Base-by-base conservation (phyloP, 2,888 invertebrate species). In the Trissoscelio sp. region DNA sequence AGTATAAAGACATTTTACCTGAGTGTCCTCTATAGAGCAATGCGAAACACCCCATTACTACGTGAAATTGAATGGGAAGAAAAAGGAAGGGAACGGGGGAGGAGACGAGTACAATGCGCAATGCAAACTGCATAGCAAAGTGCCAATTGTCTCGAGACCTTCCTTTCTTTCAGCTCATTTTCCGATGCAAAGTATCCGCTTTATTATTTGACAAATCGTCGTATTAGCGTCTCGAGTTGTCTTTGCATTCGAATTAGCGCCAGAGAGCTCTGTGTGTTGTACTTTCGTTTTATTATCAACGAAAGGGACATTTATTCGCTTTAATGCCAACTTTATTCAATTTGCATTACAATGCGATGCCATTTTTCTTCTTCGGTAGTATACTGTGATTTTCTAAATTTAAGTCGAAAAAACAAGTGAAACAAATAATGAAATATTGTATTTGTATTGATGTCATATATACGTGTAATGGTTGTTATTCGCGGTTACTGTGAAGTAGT, bases 141-240 rank as follows among this genome's bases (percentile, higher is more conserved):
- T 78, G 78, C 70, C 78, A 70, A 72, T 72, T 72, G 79, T 72
- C 72, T 72, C 66, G 66, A 51, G 55, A 58, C 70, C 79, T 81
- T 62, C 60, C 51, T 55, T 64, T 64, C 24, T 62, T 69, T 55
- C 34, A n/a, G 48, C 70, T 69, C 57, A 58, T 79, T 79, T 79
- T 51, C 74, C 74, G 66, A 74, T 74, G 75, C 67, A 62, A 75
- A 79, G 75, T 75, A 82, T 75, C 75, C 42, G 67, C 66, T 82
- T 79, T 70, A 79, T 67, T 67, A 67, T 67, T 79, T 79, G 79
- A 79, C 79, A 72, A 79, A 79, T 64, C 66, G 62, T 34, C 75
- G 74, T 51, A 73, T 64, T 73, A 72, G 20, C 60, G 72, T 66
- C 64, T 69, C 64, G 42, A 58, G 48, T 28, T 64, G 69, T 64